These are phyloP conservation scores for Chaitophorus viminalis DNA, from an alignment of 2,888 invertebrate species.

Conservation along the genomic window DNA sequence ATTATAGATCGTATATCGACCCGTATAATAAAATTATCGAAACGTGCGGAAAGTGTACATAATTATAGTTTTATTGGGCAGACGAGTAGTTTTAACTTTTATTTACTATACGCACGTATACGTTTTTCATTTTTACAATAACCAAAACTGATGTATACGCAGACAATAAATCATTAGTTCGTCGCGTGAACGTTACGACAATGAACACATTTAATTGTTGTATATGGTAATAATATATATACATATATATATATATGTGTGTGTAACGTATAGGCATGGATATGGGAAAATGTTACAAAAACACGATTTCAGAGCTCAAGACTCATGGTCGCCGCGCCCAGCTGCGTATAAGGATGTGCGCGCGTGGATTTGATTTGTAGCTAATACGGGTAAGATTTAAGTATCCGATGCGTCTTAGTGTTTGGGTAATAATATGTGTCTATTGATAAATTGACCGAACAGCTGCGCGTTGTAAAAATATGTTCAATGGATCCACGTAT, in stretches of 20 bases:
- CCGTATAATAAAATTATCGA: no score
- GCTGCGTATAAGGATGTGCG: neutral
- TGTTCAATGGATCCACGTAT: neutral
- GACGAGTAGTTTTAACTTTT: no score
- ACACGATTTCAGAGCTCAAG: neutral
- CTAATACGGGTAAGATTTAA: neutral
- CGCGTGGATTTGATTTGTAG: no score
- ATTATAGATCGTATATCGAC: no score
- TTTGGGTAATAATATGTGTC: no score
- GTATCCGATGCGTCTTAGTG: neutral
- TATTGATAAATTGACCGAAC: neutral
- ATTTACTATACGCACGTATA: neutral
- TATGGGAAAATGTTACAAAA: neutral
- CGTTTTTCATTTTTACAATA: neutral
- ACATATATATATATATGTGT: neutral
- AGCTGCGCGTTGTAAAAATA: neutral
- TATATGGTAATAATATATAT: no score
- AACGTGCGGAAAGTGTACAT: no score
- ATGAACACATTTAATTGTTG: neutral
- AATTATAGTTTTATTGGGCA: no score
- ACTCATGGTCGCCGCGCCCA: no score
- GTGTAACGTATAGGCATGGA: neutral
- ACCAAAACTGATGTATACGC: neutral
- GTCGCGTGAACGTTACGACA: neutral
- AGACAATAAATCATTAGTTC: slow-evolving; percentile 10